A percentile compares a stretch with the other conserved stretches of the same genome.
Conservation (phyloP, 2,113 vertebrate species). For the Henicopernis longicauda region DNA sequence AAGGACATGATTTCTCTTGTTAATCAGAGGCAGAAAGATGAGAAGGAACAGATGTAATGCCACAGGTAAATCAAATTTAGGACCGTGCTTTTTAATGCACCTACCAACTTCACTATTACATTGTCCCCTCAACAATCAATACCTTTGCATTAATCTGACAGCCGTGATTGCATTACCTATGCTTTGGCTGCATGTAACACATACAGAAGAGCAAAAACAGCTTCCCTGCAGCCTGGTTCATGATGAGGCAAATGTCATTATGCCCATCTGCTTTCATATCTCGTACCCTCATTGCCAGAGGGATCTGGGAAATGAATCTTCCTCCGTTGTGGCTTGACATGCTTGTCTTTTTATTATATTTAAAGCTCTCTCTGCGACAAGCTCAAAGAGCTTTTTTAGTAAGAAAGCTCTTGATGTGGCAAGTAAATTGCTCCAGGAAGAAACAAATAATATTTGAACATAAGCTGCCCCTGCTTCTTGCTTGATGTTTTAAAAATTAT, state of each 20-base stretch:
- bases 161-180: conserved; percentile 73
- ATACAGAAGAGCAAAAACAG: conserved; percentile 57
- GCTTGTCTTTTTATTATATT: conserved; percentile 59
- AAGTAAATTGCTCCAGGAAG: neutral
- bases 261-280: conserved; percentile 68
- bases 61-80: conserved; percentile 65
- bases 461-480: neutral
- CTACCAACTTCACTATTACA: conserved; percentile 46
- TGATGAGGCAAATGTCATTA: conserved; percentile 74
- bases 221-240: conserved; percentile 60
- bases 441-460: conserved; percentile 5
- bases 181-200: conserved; percentile 58
- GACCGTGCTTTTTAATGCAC: conserved; percentile 39
- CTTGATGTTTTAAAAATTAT: neutral
- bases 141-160: conserved; percentile 73
- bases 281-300: conserved; percentile 69
- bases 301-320: conserved; percentile 64
- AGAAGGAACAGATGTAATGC: conserved; percentile 19
- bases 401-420: neutral
- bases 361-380: neutral
- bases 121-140: conserved; percentile 59
- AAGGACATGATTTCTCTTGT: neutral
- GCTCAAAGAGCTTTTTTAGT: neutral
- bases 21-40: conserved; percentile 25
- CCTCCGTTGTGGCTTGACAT: conserved; percentile 17